Evolutionary conservation across 2,797 vertebrate genomes (phyloP).

Genomic region (Spheniscus humboldti): DNA sequence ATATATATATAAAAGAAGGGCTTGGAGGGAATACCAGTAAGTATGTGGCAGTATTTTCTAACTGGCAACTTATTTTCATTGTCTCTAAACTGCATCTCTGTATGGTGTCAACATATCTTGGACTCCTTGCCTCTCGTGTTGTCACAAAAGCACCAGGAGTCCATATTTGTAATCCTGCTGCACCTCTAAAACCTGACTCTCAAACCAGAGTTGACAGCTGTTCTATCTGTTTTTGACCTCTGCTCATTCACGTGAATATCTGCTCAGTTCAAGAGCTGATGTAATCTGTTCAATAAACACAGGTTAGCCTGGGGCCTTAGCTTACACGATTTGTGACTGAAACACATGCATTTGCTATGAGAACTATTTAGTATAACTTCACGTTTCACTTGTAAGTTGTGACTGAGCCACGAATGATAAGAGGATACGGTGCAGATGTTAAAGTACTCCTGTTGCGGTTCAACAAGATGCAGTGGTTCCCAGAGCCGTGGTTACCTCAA

Average conservation of each 20-base stretch:
- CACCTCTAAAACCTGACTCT: background rate
- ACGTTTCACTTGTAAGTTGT: background rate
- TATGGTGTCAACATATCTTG: background rate
- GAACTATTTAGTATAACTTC: background rate
- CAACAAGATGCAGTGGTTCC: background rate
- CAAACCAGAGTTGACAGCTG: conserved; percentile 12
- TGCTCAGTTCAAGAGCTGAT: background rate
- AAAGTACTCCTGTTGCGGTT: background rate
- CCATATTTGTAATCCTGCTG: background rate
- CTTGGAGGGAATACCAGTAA: background rate
- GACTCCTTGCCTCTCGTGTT: background rate
- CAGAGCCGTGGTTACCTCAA: fast-evolving
- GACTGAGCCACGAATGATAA: background rate
- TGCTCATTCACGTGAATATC: background rate
- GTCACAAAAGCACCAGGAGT: background rate
- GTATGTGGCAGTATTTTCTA: background rate
- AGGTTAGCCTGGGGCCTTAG: background rate
- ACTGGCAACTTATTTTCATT: background rate
- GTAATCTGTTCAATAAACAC: background rate
- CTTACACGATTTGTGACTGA: background rate
- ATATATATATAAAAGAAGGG: background rate
- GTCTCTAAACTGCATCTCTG: background rate
- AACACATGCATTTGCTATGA: background rate
- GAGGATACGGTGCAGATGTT: background rate
- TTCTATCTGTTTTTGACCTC: conserved; percentile 27